phyloP scores from a whole-genome alignment of 2,888 invertebrate genomes.

The Phortica magna region DNA sequence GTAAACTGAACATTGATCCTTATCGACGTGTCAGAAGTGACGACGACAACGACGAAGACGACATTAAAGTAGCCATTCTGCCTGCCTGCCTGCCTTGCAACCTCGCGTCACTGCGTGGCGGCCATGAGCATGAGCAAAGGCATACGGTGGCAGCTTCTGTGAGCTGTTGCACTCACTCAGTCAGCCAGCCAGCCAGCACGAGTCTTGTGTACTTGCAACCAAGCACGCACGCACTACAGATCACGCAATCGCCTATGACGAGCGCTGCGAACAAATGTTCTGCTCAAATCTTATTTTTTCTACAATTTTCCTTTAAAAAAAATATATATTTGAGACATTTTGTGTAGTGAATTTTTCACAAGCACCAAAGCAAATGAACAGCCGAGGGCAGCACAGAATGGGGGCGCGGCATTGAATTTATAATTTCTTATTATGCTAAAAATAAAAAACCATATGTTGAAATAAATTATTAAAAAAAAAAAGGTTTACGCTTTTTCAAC shows the following conservation, averaged over 20 bases:
- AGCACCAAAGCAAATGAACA: neutral
- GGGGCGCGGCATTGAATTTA: constrained; percentile 56
- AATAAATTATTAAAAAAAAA: constrained; percentile 26
- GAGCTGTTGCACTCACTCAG: neutral
- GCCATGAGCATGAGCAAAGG: neutral
- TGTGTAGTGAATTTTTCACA: neutral
- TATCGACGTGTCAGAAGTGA: constrained; percentile 66
- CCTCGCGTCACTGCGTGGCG: neutral
- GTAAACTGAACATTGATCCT: constrained; percentile 72
- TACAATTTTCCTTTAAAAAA: neutral
- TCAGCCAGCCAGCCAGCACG: constrained; percentile 4
- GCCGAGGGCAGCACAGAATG: neutral
- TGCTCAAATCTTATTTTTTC: neutral
- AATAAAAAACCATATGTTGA: neutral
- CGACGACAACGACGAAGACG: constrained; percentile 25
- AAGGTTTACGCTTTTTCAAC: neutral
- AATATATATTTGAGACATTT: neutral
- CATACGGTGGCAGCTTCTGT: constrained; percentile 14
- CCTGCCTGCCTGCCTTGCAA: neutral
- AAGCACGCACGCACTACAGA: constrained; percentile 8
- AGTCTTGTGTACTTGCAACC: constrained; percentile 8
- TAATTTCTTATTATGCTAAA: constrained; percentile 61
- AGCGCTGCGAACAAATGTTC: neutral
- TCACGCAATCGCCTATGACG: constrained; percentile 1
- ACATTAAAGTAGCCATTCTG: constrained; percentile 26